These are phyloP conservation scores for Muntiacus muntjak DNA, from an alignment of 2,113 vertebrate genomes.

Conservation along the genomic window DNA sequence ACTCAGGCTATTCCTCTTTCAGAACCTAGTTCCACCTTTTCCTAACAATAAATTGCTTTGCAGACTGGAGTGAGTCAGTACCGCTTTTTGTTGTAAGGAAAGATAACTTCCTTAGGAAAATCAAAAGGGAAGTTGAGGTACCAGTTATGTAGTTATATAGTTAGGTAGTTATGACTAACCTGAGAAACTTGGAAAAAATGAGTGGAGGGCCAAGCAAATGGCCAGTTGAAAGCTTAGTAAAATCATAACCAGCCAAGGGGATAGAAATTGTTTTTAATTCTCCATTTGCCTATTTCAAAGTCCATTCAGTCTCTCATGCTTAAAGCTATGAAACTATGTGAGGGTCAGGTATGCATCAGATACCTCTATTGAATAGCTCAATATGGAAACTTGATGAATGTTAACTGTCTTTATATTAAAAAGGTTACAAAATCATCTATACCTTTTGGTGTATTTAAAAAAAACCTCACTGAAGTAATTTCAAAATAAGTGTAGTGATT, in stretches of 20 bases:
- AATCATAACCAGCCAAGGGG: neutral
- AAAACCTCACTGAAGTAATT: neutral
- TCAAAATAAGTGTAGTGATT: slow-evolving; percentile 16
- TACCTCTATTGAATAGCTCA: neutral
- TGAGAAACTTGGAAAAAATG: neutral
- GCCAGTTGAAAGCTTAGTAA: neutral
- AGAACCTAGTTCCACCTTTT: neutral
- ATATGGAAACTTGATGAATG: neutral
- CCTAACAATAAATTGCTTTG: neutral
- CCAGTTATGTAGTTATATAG: neutral
- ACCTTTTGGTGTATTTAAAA: neutral
- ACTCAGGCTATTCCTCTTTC: neutral
- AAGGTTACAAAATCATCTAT: neutral
- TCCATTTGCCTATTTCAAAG: neutral
- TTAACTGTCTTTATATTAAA: neutral
- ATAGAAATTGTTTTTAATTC: neutral
- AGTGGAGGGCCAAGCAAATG: neutral
- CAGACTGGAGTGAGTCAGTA: neutral
- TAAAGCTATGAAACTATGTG: neutral
- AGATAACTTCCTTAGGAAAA: neutral
- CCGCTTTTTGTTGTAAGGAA: neutral
- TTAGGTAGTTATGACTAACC: neutral
- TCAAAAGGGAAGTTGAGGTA: neutral
- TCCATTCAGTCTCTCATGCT: neutral
- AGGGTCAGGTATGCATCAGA: neutral